Evolutionary conservation across 2,113 vertebrate genomes (phyloP).

Genomic region (Tragelaphus buxtoni): DNA sequence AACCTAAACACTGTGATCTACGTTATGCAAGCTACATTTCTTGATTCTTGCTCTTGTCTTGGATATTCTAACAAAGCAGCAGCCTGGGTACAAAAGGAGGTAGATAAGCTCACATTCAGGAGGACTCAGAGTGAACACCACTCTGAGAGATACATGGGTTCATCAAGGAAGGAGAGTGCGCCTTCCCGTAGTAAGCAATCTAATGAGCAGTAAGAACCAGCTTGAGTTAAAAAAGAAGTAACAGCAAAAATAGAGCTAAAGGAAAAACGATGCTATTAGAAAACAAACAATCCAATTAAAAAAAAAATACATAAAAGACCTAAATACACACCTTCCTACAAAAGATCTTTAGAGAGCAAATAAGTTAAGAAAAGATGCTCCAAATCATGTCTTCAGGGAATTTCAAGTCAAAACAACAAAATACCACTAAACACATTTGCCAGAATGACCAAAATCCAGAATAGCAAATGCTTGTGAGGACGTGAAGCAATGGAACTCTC

Average conservation of each 20-base stretch:
- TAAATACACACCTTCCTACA: background rate
- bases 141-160: background rate
- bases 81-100: background rate
- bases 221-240: background rate
- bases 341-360: background rate
- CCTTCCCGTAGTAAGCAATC: background rate
- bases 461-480: background rate
- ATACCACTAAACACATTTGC: too few species aligned
- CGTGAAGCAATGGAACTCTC: background rate
- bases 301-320: background rate
- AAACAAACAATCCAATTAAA: background rate
- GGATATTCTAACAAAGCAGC: background rate
- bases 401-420: background rate
- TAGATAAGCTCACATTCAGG: too few species aligned
- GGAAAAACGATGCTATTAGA: background rate
- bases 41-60: background rate
- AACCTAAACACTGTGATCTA: background rate
- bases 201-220: background rate
- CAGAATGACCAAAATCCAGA: background rate
- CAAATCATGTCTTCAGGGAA: background rate
- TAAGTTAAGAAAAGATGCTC: background rate
- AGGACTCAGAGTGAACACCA: background rate
- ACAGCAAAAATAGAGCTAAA: background rate
- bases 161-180: background rate
- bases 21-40: background rate